A percentile compares a stretch with the other conserved stretches of the same genome.
These are phyloP conservation scores for Ctenopoma kingsleyae DNA, from an alignment of 2,797 vertebrate genomes.

Conservation along the genomic window DNA sequence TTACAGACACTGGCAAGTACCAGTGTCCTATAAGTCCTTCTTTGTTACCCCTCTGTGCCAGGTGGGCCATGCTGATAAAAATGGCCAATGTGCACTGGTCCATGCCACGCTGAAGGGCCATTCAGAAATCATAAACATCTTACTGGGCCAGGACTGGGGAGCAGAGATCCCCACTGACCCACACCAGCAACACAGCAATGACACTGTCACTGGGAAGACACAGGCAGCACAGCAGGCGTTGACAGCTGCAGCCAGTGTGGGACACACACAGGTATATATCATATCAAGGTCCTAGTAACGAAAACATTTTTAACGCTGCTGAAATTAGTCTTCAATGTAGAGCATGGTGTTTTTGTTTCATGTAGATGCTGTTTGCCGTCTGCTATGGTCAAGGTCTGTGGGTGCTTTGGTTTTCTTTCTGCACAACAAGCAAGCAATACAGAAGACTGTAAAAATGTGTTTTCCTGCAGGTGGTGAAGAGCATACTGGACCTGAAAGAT, in stretches of 20 bases:
- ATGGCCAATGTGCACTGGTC: slow-evolving; percentile 93
- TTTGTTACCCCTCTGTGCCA: slow-evolving; percentile 73
- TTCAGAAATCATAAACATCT: slow-evolving; percentile 86
- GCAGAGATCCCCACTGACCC: slow-evolving; percentile 62
- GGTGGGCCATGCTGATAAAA: slow-evolving; percentile 94
- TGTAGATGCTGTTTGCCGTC: slow-evolving; percentile 36
- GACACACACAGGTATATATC: slow-evolving; percentile 88
- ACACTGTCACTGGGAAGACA: slow-evolving; percentile 73
- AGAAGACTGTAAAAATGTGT: slow-evolving; percentile 60
- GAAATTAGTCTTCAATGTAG: slow-evolving; percentile 29
- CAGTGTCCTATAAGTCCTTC: slow-evolving; percentile 58
- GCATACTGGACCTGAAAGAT: slow-evolving; percentile 88
- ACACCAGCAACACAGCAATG: slow-evolving; percentile 76
- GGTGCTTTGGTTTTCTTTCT: slow-evolving; percentile 45
- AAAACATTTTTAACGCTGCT: slow-evolving; percentile 17
- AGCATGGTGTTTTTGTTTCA: slow-evolving; percentile 23
- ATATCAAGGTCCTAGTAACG: slow-evolving; percentile 22
- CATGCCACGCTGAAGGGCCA: slow-evolving; percentile 94
- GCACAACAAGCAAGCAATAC: slow-evolving; percentile 33
- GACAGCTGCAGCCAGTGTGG: slow-evolving; percentile 94
- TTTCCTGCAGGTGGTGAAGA: slow-evolving; percentile 90
- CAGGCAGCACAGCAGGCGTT: slow-evolving; percentile 90
- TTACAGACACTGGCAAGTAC: slow-evolving; percentile 28
- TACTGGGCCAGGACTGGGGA: slow-evolving; percentile 89
- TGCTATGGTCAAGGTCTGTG: slow-evolving; percentile 47